Conservation (phyloP, 2,113 vertebrate genomes). For the Sander vitreus region DNA sequence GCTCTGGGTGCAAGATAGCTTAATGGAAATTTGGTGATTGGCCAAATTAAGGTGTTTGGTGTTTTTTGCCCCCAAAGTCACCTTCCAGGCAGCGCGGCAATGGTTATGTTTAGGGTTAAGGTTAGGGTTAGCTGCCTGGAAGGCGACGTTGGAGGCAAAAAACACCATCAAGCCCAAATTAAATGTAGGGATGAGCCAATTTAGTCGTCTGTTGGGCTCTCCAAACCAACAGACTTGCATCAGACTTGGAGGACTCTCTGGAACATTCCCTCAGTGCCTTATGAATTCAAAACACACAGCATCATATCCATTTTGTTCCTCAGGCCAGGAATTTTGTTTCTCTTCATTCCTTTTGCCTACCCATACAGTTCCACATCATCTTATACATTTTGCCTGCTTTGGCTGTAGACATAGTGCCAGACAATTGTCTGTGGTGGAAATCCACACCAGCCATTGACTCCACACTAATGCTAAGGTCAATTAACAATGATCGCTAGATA, state of each 20-base stretch:
- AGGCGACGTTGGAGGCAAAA: too few species aligned
- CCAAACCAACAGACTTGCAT: slow-evolving; percentile 46
- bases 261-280: slow-evolving; percentile 50
- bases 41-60: slow-evolving; percentile 36
- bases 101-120: too few species aligned
- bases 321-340: slow-evolving; percentile 14
- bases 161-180: slow-evolving; percentile 21
- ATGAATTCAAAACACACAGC: slow-evolving; percentile 38
- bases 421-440: slow-evolving; percentile 53
- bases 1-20: slow-evolving; percentile 41
- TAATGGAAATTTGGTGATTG: slow-evolving; percentile 39
- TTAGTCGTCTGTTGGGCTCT: slow-evolving; percentile 41
- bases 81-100: too few species aligned
- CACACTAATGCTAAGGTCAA: slow-evolving; percentile 63
- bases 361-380: slow-evolving; percentile 18
- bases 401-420: slow-evolving; percentile 32
- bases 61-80: too few species aligned
- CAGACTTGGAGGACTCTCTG: slow-evolving; percentile 45
- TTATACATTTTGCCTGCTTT: slow-evolving; percentile 11
- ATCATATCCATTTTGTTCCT: slow-evolving; percentile 23
- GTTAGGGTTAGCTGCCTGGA: too few species aligned
- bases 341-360: slow-evolving; percentile 11
- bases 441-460: slow-evolving; percentile 39
- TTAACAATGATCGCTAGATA: slow-evolving; percentile 52
- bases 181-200: slow-evolving; percentile 44